These are phyloP conservation scores for Hippocampus zosterae DNA, from an alignment of 2,113 vertebrate genomes.

Conservation along the genomic window DNA sequence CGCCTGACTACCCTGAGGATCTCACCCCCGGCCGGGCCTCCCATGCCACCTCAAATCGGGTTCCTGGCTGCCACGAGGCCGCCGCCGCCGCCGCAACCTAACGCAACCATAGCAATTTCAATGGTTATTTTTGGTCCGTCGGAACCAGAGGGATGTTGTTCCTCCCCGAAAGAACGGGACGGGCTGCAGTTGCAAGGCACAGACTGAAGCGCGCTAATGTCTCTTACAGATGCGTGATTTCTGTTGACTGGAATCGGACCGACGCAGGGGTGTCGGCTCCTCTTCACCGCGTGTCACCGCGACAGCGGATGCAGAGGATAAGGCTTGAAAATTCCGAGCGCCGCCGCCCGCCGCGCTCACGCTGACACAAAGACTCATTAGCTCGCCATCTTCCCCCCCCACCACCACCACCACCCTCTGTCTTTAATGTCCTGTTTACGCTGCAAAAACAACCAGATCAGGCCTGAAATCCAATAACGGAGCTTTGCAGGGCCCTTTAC, in stretches of 20 bases:
- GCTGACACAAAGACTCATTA: slow-evolving; percentile 66
- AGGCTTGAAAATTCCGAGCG: slow-evolving; percentile 29
- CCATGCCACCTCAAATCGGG: slow-evolving; percentile 68
- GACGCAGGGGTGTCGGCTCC: slow-evolving; percentile 37
- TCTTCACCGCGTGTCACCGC: slow-evolving; percentile 37
- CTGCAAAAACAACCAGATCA: slow-evolving; percentile 75
- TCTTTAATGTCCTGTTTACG: slow-evolving; percentile 76
- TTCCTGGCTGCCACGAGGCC: slow-evolving; percentile 55
- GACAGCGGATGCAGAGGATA: slow-evolving; percentile 22
- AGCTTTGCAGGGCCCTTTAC: slow-evolving; percentile 75
- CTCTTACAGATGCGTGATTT: no score
- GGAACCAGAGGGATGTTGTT: slow-evolving; percentile 35
- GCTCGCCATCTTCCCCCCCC: slow-evolving; percentile 33
- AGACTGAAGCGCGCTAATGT: slow-evolving; percentile 51
- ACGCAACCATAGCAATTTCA: slow-evolving; percentile 71
- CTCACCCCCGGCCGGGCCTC: slow-evolving; percentile 49
- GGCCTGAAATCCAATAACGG: slow-evolving; percentile 80
- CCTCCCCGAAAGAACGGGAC: slow-evolving; percentile 24
- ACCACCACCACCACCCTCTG: slow-evolving; percentile 9
- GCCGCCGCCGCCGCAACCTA: slow-evolving; percentile 31
- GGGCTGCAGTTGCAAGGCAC: slow-evolving; percentile 61
- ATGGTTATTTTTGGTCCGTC: slow-evolving; percentile 68
- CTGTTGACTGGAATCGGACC: slow-evolving; percentile 15
- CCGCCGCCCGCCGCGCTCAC: slow-evolving; percentile 1
- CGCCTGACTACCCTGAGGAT: no score